phyloP scores from a whole-genome alignment of 2,888 invertebrate species.

The Spisula solida region DNA sequence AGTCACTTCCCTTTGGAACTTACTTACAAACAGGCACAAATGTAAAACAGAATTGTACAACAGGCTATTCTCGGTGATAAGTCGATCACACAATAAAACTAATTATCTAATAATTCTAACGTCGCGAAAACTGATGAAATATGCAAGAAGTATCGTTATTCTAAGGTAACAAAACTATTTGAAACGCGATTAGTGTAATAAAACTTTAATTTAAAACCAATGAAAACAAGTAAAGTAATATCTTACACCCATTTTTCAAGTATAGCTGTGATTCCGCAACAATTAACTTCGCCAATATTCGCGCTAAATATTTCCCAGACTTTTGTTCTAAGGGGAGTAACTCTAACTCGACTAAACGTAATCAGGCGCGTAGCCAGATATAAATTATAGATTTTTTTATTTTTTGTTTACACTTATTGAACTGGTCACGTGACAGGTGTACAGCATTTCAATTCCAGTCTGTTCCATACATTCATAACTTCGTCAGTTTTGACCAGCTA shows the following conservation, averaged over 20 bases:
- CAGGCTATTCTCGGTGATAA: too few species aligned
- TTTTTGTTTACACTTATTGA: too few species aligned
- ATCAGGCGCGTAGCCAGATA: not conserved
- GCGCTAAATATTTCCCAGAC: conserved; percentile 19
- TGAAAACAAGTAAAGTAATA: not conserved
- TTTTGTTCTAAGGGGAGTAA: not conserved
- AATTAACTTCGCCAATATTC: not conserved
- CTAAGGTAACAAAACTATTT: not conserved
- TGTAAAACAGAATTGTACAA: too few species aligned
- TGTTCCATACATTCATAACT: too few species aligned
- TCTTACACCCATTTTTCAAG: conserved; percentile 19
- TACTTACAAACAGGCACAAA: too few species aligned
- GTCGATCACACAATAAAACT: too few species aligned
- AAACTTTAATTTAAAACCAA: conserved; percentile 1
- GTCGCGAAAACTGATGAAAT: not conserved
- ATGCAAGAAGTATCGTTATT: not conserved
- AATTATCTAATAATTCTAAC: not conserved
- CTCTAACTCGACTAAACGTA: not conserved
- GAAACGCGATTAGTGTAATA: not conserved
- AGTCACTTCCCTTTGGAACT: too few species aligned
- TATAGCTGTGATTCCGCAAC: not conserved
- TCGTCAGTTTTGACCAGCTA: too few species aligned
- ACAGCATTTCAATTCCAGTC: too few species aligned
- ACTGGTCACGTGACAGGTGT: too few species aligned
- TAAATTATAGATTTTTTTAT: not conserved